phyloP scores from a whole-genome alignment of 2,888 invertebrate genomes.

The Cheilosia vulpina region DNA sequence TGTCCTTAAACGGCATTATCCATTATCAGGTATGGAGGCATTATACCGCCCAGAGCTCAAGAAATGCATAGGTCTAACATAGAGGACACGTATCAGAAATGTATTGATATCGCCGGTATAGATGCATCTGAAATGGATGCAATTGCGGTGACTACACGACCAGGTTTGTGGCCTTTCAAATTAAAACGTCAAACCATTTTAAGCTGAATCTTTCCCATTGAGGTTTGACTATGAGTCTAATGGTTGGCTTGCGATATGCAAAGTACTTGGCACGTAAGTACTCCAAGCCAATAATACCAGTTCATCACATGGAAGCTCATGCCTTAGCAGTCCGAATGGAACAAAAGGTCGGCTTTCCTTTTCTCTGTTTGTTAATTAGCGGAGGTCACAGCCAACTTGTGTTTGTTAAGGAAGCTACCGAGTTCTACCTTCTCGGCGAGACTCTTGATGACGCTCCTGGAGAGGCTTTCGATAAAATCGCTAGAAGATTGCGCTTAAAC shows the following conservation, averaged over 20 bases:
- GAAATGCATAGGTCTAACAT: slow-evolving; percentile 92
- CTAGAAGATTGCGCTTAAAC: slow-evolving; percentile 92
- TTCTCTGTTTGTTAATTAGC: slow-evolving; percentile 93
- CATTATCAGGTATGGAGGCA: slow-evolving; percentile 86
- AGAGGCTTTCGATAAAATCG: slow-evolving; percentile 96
- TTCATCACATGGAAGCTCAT: slow-evolving; percentile 99
- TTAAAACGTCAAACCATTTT: slow-evolving; percentile 38
- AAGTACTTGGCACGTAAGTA: slow-evolving; percentile 88
- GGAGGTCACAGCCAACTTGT: slow-evolving; percentile 96
- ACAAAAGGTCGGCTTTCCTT: slow-evolving; percentile 90
- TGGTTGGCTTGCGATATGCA: slow-evolving; percentile 92
- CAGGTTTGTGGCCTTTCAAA: slow-evolving; percentile 84
- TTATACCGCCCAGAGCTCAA: slow-evolving; percentile 94
- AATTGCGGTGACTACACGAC: slow-evolving; percentile 95
- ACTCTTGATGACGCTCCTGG: slow-evolving; percentile 95
- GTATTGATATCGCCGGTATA: slow-evolving; percentile 87
- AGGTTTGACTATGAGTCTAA: slow-evolving; percentile 86
- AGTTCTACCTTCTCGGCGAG: slow-evolving; percentile 92
- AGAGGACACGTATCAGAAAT: slow-evolving; percentile 87
- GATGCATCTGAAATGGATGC: slow-evolving; percentile 89
- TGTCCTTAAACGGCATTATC: background rate
- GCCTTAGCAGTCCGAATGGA: slow-evolving; percentile 94
- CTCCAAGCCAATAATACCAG: slow-evolving; percentile 94
- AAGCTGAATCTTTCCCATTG: background rate
- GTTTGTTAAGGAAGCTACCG: slow-evolving; percentile 88